These are phyloP conservation scores for Liasis olivaceus DNA, from an alignment of 2,797 vertebrate species.

Conservation along the genomic window DNA sequence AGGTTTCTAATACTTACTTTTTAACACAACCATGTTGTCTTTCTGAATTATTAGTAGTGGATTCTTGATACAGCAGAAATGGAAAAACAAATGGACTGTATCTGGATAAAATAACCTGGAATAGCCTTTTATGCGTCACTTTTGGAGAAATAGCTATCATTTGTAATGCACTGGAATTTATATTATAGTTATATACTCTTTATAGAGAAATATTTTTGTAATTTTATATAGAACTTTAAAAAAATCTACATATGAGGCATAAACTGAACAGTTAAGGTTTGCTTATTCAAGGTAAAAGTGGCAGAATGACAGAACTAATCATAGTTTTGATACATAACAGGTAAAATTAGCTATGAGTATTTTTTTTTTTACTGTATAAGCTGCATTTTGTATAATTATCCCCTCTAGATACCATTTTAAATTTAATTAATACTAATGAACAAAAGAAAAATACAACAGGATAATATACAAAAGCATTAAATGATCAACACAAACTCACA, in stretches of 20 bases:
- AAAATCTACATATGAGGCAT: background rate
- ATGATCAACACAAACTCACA: background rate
- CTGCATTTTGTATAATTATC: background rate
- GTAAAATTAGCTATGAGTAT: background rate
- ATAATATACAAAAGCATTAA: background rate
- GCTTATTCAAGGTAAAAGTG: background rate
- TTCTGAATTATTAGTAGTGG: background rate
- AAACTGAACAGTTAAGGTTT: background rate
- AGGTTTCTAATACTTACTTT: background rate
- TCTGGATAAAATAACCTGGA: background rate
- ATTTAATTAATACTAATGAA: background rate
- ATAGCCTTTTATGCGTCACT: background rate
- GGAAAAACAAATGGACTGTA: background rate
- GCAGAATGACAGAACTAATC: background rate
- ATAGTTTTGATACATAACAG: background rate
- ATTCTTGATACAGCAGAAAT: background rate
- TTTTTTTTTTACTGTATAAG: background rate
- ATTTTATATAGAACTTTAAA: background rate
- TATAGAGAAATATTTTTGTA: background rate
- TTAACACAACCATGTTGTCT: background rate
- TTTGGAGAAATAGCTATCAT: background rate
- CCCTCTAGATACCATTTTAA: background rate
- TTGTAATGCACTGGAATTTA: background rate
- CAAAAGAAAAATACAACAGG: background rate
- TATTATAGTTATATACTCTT: background rate